Evolutionary conservation across 1,140 invertebrate genomes (phyloP), one percentile per base, ranked within the genome.

Genomic region (Sitodiplosis mosellana): DNA sequence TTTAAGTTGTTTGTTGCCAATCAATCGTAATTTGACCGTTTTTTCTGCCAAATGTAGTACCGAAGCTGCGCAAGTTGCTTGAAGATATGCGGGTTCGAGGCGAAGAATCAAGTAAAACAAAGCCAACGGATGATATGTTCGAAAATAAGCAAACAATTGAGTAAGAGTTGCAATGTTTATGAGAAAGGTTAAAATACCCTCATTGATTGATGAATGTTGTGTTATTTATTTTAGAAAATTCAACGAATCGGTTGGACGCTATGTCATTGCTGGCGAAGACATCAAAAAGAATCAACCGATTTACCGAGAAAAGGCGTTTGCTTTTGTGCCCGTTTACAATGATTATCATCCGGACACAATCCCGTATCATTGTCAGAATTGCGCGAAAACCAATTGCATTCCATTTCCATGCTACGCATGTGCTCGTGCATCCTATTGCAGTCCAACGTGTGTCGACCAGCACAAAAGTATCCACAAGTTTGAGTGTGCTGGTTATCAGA

Each of bases 371-470:
- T 50, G 49, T 37, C 36, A 50, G 15, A 43, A 44, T 43, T 50
- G 49, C 36, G 49, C 45, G 2, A 11, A 22, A 33, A 45, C 36
- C 14, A 44, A 50, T 27, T 41, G 46, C 20, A 17, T 37, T 2
- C 49, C 49, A 21, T 50, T 46, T 38, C 22, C 45, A 33, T 50
- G 49, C 27, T 34, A 46, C 8, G 17, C 11, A 14, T 50, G 49
- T 20, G 11, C 17, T 7, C 11, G 21, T 3, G 44, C 45, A 5
- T n/a, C 15, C 2, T 50, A 50, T 36, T 50, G 49, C 20, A 27
- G 33, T 19, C 19, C 17, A 6, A 22, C 18, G 43, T 50, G 49
- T 34, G 14, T n/a, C 12, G 12, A 47, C 5, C 22, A 46, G 19
- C 49, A 50, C 36, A 12, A 33, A 5, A 3, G 20, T 12, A 50